Conservation (phyloP, 2,888 invertebrate genomes). For the Limnephilus auricula region DNA sequence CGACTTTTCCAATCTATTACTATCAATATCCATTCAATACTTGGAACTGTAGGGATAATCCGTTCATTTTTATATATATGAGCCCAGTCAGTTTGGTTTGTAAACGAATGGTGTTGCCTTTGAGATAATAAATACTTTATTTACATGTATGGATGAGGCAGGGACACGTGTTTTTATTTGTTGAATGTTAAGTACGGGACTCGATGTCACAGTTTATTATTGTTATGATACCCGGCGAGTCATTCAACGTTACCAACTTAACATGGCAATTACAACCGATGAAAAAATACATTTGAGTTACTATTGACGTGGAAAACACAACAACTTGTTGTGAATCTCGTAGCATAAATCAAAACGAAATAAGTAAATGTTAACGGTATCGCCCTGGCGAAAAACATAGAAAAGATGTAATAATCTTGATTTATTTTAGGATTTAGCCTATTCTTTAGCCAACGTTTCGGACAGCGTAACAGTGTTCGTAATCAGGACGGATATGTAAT, state of each 20-base stretch:
- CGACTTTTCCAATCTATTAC: no score
- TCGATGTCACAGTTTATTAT: slow-evolving; percentile 8
- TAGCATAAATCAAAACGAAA: neutral
- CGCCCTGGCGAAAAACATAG: no score
- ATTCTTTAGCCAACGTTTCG: no score
- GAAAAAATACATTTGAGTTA: neutral
- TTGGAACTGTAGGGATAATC: neutral
- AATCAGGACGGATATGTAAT: no score
- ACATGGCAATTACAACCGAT: neutral
- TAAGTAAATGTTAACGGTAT: neutral
- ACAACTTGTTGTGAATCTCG: no score
- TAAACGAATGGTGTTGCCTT: slow-evolving; percentile 37
- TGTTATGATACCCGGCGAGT: neutral
- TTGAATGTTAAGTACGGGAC: neutral
- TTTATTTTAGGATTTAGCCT: no score
- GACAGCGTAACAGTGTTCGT: no score
- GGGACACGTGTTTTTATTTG: slow-evolving; percentile 21
- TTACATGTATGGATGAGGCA: neutral
- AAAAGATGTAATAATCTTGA: no score
- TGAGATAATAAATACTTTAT: slow-evolving; percentile 30
- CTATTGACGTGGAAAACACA: neutral
- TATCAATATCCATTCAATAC: no score
- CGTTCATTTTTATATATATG: neutral
- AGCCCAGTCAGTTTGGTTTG: slow-evolving; percentile 26
- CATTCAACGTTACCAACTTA: neutral